Percentiles rank a stretch among this genome's conserved stretches.
Evolutionary conservation across 2,797 vertebrate genomes (phyloP).

Genomic region (Dallia pectoralis): DNA sequence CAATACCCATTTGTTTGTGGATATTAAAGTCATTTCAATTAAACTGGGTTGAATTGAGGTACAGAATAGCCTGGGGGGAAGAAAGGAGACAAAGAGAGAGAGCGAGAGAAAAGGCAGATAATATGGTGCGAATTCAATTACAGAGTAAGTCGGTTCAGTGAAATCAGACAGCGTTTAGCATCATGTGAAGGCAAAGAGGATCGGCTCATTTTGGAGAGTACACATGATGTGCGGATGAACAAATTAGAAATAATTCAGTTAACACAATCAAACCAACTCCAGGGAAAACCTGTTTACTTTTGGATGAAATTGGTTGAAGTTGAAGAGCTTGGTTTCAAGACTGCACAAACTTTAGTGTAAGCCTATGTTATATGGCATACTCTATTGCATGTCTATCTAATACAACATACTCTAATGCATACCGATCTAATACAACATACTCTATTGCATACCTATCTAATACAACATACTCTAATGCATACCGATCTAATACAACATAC

Average conservation of each 20-base stretch:
- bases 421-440: no score
- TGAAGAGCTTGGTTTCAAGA: neutral
- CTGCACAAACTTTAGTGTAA: neutral
- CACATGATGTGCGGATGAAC: neutral
- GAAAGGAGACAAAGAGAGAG: neutral
- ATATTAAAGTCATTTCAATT: conserved; percentile 11
- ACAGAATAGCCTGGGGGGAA: neutral
- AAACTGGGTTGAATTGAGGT: neutral
- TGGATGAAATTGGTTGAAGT: neutral
- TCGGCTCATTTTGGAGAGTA: neutral
- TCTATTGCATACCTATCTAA: no score
- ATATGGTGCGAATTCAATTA: neutral
- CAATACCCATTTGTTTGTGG: conserved; percentile 7
- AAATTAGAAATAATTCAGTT: conserved; percentile 10
- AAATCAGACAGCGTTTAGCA: neutral
- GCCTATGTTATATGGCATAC: no score
- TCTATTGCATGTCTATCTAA: neutral
- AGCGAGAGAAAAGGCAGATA: neutral
- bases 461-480: no score
- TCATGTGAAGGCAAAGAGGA: neutral
- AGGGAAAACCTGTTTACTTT: neutral
- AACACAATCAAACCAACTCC: neutral
- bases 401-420: no score
- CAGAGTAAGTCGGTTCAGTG: neutral
- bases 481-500: no score